phyloP scores from a whole-genome alignment of 2,797 vertebrate species.

The Cossypha polioptera region DNA sequence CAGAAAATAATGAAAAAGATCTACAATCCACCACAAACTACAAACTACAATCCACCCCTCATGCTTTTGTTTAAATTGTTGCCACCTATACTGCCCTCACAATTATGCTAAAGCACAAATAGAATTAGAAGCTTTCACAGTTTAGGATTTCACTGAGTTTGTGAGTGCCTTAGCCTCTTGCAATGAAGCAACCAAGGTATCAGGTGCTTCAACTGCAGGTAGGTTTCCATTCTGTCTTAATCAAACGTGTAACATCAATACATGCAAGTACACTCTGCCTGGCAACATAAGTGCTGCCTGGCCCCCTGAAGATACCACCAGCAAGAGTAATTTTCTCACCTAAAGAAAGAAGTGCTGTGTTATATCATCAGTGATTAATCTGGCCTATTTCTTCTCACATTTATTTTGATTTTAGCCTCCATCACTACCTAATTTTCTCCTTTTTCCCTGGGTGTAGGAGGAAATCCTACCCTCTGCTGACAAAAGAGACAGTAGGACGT shows the following conservation, averaged over 20 bases:
- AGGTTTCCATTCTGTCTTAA: not conserved
- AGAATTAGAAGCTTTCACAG: not conserved
- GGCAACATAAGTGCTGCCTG: accelerated
- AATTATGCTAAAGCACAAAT: not conserved
- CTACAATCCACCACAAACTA: not conserved
- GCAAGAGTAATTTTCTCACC: not conserved
- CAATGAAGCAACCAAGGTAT: not conserved
- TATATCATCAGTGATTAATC: not conserved
- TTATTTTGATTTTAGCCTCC: slow-evolving; percentile 23
- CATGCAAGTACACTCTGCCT: not conserved
- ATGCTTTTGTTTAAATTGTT: not conserved
- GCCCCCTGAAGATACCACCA: not conserved
- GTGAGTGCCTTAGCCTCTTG: not conserved
- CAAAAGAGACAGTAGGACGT: slow-evolving; percentile 17
- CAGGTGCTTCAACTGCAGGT: not conserved
- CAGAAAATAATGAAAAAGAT: not conserved
- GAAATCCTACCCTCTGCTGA: not conserved
- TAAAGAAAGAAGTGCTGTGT: not conserved
- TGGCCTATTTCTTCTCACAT: not conserved
- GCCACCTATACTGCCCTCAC: not conserved
- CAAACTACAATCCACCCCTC: not conserved
- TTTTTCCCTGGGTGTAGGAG: not conserved
- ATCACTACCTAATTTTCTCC: not conserved
- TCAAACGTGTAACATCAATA: not conserved
- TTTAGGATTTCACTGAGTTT: not conserved